Conservation (phyloP, 2,113 vertebrate genomes). For the Vanacampus margaritifer region DNA sequence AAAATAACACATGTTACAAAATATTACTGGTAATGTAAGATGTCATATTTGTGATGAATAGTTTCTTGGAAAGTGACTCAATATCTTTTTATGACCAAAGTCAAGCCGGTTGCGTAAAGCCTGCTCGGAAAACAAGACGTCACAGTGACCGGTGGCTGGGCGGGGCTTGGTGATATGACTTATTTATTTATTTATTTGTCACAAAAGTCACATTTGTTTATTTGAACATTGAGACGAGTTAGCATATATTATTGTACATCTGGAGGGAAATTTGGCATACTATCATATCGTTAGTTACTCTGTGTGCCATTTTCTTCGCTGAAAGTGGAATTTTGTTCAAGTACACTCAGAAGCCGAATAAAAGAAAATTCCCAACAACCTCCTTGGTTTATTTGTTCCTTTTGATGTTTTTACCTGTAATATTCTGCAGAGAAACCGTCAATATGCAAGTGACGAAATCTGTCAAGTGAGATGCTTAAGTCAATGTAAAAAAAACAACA, state of each 20-base stretch:
- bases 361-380: background rate
- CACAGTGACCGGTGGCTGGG: background rate
- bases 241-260: too few relatives aligned
- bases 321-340: background rate
- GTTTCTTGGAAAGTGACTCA: background rate
- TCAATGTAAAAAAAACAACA: slow-evolving; percentile 20
- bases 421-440: background rate
- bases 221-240: too few relatives aligned
- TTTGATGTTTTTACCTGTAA: background rate
- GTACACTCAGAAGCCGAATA: background rate
- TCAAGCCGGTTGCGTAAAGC: background rate
- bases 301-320: too few relatives aligned
- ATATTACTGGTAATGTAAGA: background rate
- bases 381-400: background rate
- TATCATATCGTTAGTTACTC: too few relatives aligned
- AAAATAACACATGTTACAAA: background rate
- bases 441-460: background rate
- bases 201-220: too few relatives aligned
- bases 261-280: too few relatives aligned
- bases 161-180: too few relatives aligned
- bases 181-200: too few relatives aligned
- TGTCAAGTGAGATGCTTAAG: background rate
- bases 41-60: background rate
- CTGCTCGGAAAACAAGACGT: background rate
- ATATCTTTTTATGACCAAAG: background rate